These are phyloP conservation scores for Liparis tanakae DNA, from an alignment of 2,797 vertebrate species.

Conservation along the genomic window DNA sequence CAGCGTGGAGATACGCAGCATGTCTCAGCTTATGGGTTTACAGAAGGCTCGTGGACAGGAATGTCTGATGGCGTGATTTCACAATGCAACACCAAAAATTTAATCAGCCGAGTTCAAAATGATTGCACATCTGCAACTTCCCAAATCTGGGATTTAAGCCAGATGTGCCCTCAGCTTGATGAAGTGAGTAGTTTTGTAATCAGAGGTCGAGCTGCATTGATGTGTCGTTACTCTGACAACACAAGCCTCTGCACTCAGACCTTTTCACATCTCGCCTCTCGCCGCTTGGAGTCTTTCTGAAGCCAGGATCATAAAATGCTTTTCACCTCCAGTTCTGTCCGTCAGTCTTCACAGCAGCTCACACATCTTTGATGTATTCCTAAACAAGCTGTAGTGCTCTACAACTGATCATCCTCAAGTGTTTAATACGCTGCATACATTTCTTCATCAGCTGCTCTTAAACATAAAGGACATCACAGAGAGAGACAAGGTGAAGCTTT, in stretches of 20 bases:
- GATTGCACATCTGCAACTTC: slow-evolving; percentile 44
- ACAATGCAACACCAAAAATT: slow-evolving; percentile 31
- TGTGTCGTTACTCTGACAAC: slow-evolving; percentile 1
- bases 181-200: slow-evolving; percentile 36
- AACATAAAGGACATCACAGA: not conserved
- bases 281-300: slow-evolving; percentile 1
- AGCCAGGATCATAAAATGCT: slow-evolving; percentile 17
- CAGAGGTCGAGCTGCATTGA: not conserved
- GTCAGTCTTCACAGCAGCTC: slow-evolving; percentile 26
- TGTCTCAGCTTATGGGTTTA: slow-evolving; percentile 38
- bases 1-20: slow-evolving; percentile 42
- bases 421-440: not conserved
- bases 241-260: not conserved
- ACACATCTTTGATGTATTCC: not conserved
- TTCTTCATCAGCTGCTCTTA: not conserved
- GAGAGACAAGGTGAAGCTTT: not conserved
- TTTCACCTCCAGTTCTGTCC: slow-evolving; percentile 20
- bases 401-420: not conserved
- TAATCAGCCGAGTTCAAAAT: slow-evolving; percentile 22
- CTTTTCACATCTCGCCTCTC: not conserved
- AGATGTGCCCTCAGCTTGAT: slow-evolving; percentile 37
- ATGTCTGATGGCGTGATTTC: slow-evolving; percentile 33
- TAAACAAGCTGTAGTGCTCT: slow-evolving; percentile 15
- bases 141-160: slow-evolving; percentile 32
- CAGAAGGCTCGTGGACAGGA: slow-evolving; percentile 53